These are phyloP conservation scores for Falco rusticolus DNA, from an alignment of 2,797 vertebrate genomes.

Conservation along the genomic window DNA sequence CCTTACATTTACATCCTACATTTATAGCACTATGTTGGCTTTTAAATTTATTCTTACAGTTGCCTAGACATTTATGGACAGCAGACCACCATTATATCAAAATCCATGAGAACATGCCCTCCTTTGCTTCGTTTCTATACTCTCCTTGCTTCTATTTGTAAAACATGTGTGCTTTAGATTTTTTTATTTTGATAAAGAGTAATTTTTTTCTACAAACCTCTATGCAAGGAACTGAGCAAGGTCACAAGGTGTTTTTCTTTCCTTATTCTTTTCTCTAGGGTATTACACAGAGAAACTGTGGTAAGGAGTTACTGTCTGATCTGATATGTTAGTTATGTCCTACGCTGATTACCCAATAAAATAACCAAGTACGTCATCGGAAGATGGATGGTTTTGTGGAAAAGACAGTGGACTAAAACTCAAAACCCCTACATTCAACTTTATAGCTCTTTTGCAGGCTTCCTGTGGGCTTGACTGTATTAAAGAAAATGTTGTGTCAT, in stretches of 20 bases:
- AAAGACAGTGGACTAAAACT: neutral
- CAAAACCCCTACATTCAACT: neutral
- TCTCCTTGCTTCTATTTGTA: neutral
- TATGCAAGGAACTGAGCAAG: neutral
- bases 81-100: neutral
- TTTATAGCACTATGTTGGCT: conserved; percentile 18
- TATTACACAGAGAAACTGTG: neutral
- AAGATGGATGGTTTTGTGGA: neutral
- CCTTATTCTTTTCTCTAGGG: neutral
- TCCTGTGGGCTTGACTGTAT: neutral
- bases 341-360: neutral
- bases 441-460: neutral
- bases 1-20: conserved; percentile 35
- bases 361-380: neutral
- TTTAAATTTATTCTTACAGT: conserved; percentile 52
- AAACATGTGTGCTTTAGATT: neutral
- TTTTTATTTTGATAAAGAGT: neutral
- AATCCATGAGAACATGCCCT: neutral
- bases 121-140: neutral
- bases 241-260: neutral
- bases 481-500: neutral
- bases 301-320: neutral
- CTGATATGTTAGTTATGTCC: neutral
- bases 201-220: neutral
- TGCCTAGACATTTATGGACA: neutral